These are phyloP conservation scores for Crepidodera aurea DNA, from an alignment of 2,888 invertebrate species.

Conservation along the genomic window DNA sequence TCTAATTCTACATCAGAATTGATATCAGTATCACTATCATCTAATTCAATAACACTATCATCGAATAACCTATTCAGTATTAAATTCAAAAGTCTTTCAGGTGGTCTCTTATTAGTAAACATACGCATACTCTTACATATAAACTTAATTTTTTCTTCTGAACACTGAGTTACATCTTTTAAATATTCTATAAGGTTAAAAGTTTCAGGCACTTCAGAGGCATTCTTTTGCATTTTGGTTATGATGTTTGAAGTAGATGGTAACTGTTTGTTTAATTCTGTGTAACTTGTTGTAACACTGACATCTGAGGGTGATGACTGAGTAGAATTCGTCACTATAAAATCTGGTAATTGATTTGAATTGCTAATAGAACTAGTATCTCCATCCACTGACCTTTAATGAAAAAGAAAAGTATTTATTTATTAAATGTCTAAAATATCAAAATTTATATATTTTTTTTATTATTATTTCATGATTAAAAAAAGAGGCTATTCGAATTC, in stretches of 20 bases:
- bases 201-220: background rate
- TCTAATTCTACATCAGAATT: background rate
- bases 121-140: background rate
- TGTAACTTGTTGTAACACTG: background rate
- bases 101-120: background rate
- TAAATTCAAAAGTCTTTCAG: background rate
- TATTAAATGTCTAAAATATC: too few relatives aligned
- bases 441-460: too few relatives aligned
- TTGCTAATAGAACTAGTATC: background rate
- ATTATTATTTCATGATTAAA: too few relatives aligned
- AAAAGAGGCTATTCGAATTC: too few relatives aligned
- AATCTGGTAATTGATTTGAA: background rate
- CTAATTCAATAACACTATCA: constrained; percentile 14
- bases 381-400: background rate
- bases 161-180: constrained; percentile 11
- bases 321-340: too few relatives aligned
- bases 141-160: constrained; percentile 11
- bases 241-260: background rate
- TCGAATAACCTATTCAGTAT: constrained; percentile 12
- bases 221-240: background rate
- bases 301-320: background rate
- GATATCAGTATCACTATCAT: constrained; percentile 10
- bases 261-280: background rate
- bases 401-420: background rate
- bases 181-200: background rate